Evolutionary conservation across 2,888 invertebrate species (phyloP).

Genomic region (Poecilobothrus nobilitatus): DNA sequence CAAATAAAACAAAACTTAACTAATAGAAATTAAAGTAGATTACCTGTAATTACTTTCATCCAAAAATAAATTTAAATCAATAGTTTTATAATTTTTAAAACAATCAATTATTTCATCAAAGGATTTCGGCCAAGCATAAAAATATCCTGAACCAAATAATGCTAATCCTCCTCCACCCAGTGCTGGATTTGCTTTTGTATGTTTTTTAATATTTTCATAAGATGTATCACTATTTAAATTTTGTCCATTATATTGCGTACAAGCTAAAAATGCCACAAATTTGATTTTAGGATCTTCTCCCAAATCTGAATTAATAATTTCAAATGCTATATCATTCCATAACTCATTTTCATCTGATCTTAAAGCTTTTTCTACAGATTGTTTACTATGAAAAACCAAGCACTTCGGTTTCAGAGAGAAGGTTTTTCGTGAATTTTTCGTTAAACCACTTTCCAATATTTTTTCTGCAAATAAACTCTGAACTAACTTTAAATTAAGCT

Average conservation of each 20-base stretch:
- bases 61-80: conserved; percentile 67
- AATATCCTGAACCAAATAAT: conserved; percentile 78
- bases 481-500: conserved; percentile 66
- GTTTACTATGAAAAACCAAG: conserved; percentile 61
- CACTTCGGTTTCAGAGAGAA: conserved; percentile 73
- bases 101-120: conserved; percentile 57
- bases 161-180: conserved; percentile 88
- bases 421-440: conserved; percentile 54
- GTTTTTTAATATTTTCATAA: conserved; percentile 59
- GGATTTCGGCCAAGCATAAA: conserved; percentile 79
- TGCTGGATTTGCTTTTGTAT: conserved; percentile 77
- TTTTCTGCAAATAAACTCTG: conserved; percentile 85
- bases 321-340: conserved; percentile 78
- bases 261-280: conserved; percentile 82
- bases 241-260: conserved; percentile 66
- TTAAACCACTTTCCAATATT: conserved; percentile 66
- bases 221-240: conserved; percentile 53
- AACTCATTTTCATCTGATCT: conserved; percentile 67
- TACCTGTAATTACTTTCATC: conserved; percentile 77
- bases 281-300: conserved; percentile 58
- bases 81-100: conserved; percentile 45
- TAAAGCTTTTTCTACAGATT: conserved; percentile 62
- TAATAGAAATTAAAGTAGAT: neutral
- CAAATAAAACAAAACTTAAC: no score
- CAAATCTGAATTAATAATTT: conserved; percentile 63